phyloP scores from a whole-genome alignment of 1,140 invertebrate genomes.

The Drosophila rhopaloa region DNA sequence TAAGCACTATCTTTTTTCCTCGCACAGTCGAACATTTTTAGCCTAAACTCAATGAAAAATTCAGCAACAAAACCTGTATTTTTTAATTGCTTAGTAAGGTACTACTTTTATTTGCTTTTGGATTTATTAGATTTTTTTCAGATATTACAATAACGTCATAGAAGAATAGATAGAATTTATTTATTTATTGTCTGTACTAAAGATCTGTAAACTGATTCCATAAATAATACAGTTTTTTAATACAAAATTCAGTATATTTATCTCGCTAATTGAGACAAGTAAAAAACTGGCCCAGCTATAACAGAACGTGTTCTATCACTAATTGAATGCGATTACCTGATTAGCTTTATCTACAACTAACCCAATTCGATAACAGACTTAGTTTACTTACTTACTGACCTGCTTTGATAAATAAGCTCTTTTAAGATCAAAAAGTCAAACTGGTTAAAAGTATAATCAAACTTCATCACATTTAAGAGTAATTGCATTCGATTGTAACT shows the following conservation, averaged over 20 bases:
- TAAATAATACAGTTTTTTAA: neutral
- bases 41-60: neutral
- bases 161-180: no score
- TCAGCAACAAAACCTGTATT: neutral
- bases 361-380: slow-evolving; percentile 21
- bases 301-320: slow-evolving; percentile 12
- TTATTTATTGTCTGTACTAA: no score
- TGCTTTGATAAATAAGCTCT: slow-evolving; percentile 17
- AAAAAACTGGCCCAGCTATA: slow-evolving; percentile 6
- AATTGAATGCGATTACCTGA: slow-evolving; percentile 20
- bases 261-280: slow-evolving; percentile 13
- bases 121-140: no score
- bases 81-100: no score
- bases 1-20: slow-evolving; percentile 18
- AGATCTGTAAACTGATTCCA: neutral
- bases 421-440: neutral
- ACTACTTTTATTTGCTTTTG: no score
- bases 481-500: neutral
- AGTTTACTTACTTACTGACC: neutral
- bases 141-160: no score
- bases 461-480: neutral
- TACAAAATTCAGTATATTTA: slow-evolving; percentile 2
- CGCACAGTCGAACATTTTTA: slow-evolving; percentile 1
- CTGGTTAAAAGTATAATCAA: no score
- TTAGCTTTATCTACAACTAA: slow-evolving; percentile 21